phyloP scores from a whole-genome alignment of 2,888 invertebrate species.

The Monochamus alternatus region DNA sequence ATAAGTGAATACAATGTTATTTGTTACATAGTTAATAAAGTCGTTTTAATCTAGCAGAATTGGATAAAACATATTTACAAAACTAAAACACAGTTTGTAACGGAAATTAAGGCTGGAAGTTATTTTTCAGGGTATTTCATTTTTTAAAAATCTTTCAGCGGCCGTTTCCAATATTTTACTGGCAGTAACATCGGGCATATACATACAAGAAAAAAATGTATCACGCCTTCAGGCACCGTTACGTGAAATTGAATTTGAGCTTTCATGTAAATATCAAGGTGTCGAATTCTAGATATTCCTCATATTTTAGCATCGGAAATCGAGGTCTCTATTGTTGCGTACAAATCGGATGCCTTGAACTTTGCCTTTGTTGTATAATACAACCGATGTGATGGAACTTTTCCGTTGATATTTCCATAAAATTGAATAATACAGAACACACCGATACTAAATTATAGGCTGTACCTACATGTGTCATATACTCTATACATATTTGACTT shows the following conservation, averaged over 20 bases:
- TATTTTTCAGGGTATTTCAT: too few species aligned
- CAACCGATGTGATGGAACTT: neutral
- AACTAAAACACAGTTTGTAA: too few species aligned
- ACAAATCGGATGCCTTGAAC: neutral
- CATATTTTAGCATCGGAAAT: neutral
- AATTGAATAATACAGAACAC: slow-evolving; percentile 20
- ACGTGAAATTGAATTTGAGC: neutral
- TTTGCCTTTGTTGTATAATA: neutral
- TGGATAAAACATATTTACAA: too few species aligned
- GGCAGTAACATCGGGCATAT: neutral
- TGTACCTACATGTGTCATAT: neutral
- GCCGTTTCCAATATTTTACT: neutral
- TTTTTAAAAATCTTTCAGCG: neutral
- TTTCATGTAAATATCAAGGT: neutral
- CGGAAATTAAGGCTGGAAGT: too few species aligned
- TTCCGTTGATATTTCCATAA: neutral
- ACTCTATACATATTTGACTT: too few species aligned
- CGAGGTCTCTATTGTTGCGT: neutral
- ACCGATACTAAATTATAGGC: slow-evolving; percentile 25
- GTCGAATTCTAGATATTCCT: neutral
- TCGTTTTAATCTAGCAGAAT: too few species aligned
- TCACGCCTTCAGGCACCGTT: neutral
- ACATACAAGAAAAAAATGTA: neutral
- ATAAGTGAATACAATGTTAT: too few species aligned
- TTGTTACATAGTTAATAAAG: too few species aligned